Base-by-base conservation (phyloP, 2,797 vertebrate species). In the Spinus pinus region DNA sequence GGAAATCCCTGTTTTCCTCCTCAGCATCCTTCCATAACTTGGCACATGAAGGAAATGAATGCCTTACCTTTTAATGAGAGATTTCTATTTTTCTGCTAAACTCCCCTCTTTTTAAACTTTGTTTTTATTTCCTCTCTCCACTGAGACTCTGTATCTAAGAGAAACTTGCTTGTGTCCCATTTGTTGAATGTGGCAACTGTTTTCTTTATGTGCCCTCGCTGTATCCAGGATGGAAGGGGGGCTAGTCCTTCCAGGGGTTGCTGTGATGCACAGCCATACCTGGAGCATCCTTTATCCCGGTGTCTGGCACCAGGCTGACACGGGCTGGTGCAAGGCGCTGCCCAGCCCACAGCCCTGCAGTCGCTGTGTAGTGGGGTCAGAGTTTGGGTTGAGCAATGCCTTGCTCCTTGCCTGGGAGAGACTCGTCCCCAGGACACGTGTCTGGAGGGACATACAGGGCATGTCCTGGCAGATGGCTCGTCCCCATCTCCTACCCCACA, bases 291-390 rank as follows among this genome's bases (percentile, higher is more conserved):
- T 88, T 78, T 58, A 56, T 28, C 39, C 42, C 35, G 20, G 39
- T 0, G 2, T 25, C 56, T 85, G 72, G 28, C 1, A 1, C 30
- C 0, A 0, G 22, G 37, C 64, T 77, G 75, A 16, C 2, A 0
- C 4, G 31, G 24, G 61, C 53, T 16, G 2, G 47, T 0, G 9
- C 41, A 24, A 58, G 49, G 58, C 54, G 1, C 6, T 47, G 73
- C 57, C 14, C 44, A n/a, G 53, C 31, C 62, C 2, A 0, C 67
- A 75, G 81, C 35, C 39, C 39, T 5, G 5, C 60, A 30, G 39
- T n/a, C 46, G 4, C 33, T 0, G 0, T 10, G 18, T 3, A 51
- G 21, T 21, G 21, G 81, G 71, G 37, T 77, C 7, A 3, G 37
- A 70, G 30, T 61, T 25, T 42, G 69, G 46, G 16, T 37, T 81